phyloP scores from a whole-genome alignment of 2,113 vertebrate species.

The Hydrochoerus hydrochaeris region DNA sequence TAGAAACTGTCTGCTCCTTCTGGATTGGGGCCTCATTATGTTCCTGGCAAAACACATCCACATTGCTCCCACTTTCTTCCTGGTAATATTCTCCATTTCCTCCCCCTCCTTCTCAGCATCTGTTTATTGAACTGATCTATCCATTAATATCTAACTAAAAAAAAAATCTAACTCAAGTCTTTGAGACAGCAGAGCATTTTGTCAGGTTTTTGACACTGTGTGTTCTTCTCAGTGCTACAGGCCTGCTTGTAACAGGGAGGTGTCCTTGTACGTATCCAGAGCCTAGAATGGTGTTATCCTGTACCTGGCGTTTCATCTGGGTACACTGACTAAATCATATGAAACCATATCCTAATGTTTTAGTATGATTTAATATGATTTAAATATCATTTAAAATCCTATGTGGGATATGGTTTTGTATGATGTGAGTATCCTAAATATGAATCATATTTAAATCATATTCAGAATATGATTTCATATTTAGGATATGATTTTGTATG shows the following conservation, averaged over 20 bases:
- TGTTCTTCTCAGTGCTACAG: neutral
- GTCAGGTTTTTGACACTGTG: neutral
- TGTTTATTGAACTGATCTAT: neutral
- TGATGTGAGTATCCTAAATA: too few relatives aligned
- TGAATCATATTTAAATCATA: too few relatives aligned
- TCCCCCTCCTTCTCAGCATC: conserved; percentile 22
- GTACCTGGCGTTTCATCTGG: neutral
- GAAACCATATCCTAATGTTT: neutral
- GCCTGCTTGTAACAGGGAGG: neutral
- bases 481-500: too few relatives aligned
- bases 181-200: neutral
- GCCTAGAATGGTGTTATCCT: neutral
- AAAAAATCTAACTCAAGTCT: neutral
- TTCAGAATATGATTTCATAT: too few relatives aligned
- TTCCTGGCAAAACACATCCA: neutral
- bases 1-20: neutral
- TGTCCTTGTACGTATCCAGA: neutral
- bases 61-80: neutral
- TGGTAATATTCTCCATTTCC: neutral
- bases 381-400: too few relatives aligned
- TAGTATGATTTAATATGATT: too few relatives aligned
- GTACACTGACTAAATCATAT: neutral
- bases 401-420: too few relatives aligned
- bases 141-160: conserved; percentile 18
- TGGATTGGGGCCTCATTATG: neutral